Base-by-base conservation (phyloP, 2,888 invertebrate genomes). In the Gymnoscelis rufifasciata region DNA sequence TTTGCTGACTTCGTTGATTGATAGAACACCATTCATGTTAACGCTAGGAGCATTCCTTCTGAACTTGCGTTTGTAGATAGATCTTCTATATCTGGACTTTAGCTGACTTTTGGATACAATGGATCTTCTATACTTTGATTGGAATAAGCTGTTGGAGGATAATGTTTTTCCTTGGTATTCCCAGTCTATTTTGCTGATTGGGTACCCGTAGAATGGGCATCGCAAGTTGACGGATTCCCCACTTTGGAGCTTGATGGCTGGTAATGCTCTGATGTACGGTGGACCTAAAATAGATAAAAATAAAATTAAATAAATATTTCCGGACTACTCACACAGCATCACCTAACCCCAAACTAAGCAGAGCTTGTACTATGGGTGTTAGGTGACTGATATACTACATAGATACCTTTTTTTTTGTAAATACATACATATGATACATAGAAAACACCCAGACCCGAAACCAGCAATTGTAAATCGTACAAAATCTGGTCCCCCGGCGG, bases 151-250 rank as follows among this genome's bases (percentile, higher is more conserved):
- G 62, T 82, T 83, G 0, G 81, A 74, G 23, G 71, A 75, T 6
- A 88, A 54, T 0, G 74, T 68, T 43, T 82, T 78, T 7, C 86
- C 82, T 71, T 86, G 75, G 53, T 71, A 71, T 57, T 88, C 87
- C 89, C 89, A 89, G 48, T 88, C 86, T 28, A 88, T 87, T 79
- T 88, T 87, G 57, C 89, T 90, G 54, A 96, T 93, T n/a, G 96
- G 96, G 79, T 94, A 95, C 45, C 96, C 96, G 39, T 95, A 94
- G 68, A 93, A 95, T 33, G 95, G 95, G 76, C 96, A 96, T 60
- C 92, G 90, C 50, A 96, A 88, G 56, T 91, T 91, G 44, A 94
- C 90, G 51, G 93, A 91, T 60, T 93, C 91, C 13, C 94, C 94
- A 49, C 94, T 94, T 53, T 96, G 94, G 0, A 94, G 93, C 64